A percentile compares a stretch with the other conserved stretches of the same genome.
Conservation (phyloP, 2,113 vertebrate genomes). For the Pipra filicauda region DNA sequence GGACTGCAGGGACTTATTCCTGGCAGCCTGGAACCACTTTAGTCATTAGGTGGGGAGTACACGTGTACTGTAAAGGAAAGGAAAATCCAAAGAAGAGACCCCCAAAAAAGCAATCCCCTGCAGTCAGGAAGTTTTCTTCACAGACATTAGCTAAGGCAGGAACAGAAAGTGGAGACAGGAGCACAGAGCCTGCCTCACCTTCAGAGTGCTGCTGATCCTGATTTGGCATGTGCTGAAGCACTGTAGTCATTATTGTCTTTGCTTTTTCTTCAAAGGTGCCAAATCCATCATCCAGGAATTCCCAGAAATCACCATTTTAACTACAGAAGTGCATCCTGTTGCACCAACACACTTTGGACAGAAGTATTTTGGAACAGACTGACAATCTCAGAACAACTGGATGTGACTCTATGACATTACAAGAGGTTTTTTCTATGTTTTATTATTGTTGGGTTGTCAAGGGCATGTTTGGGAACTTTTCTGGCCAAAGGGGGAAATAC, state of each 20-base stretch:
- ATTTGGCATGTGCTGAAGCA: background rate
- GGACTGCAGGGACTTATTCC: background rate
- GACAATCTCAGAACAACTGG: constrained; percentile 52
- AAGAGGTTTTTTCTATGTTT: constrained; percentile 54
- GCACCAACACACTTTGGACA: constrained; percentile 97
- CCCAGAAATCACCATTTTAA: constrained; percentile 95
- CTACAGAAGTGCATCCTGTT: constrained; percentile 93
- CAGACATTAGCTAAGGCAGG: background rate
- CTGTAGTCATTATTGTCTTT: background rate
- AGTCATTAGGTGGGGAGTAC: background rate
- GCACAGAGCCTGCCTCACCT: background rate
- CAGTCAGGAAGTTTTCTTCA: background rate
- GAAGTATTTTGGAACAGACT: constrained; percentile 96
- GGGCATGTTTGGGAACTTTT: constrained; percentile 22
- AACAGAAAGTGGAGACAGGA: background rate
- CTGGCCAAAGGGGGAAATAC: constrained; percentile 31
- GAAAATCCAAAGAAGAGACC: background rate
- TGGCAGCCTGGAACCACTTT: background rate
- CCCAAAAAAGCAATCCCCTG: background rate
- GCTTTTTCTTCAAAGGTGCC: constrained; percentile 80
- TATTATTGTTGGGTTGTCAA: constrained; percentile 8
- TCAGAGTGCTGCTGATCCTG: accelerated
- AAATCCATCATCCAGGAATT: constrained; percentile 97
- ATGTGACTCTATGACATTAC: background rate
- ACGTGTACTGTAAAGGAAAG: background rate